These are phyloP conservation scores for Drosophila histrio DNA, from an alignment of 2,888 invertebrate genomes.

Conservation along the genomic window DNA sequence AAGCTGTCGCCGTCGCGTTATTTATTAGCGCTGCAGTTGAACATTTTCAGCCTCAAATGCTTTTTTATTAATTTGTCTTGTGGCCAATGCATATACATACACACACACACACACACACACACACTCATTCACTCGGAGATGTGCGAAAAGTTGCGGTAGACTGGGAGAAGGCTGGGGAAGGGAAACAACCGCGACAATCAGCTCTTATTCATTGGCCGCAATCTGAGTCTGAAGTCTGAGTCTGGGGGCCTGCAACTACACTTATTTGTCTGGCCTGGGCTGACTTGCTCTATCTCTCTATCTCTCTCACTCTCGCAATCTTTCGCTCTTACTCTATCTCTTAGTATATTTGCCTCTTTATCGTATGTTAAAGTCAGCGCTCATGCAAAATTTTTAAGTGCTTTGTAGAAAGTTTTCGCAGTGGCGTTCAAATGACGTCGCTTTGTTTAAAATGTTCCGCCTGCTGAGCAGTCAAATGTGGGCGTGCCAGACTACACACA, in stretches of 20 bases:
- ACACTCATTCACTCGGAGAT: background rate
- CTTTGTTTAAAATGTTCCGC: slow-evolving; percentile 75
- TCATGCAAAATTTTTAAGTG: slow-evolving; percentile 68
- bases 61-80: slow-evolving; percentile 77
- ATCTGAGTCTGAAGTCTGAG: slow-evolving; percentile 61
- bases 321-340: slow-evolving; percentile 2
- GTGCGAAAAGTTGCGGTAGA: background rate
- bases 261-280: slow-evolving; percentile 71
- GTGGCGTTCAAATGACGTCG: slow-evolving; percentile 65
- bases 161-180: background rate
- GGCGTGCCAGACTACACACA: slow-evolving; percentile 61
- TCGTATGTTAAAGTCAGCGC: slow-evolving; percentile 71
- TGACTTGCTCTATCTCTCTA: slow-evolving; percentile 24
- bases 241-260: slow-evolving; percentile 59
- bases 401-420: slow-evolving; percentile 67
- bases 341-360: slow-evolving; percentile 43
- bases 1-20: slow-evolving; percentile 75
- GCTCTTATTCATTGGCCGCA: slow-evolving; percentile 63
- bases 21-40: slow-evolving; percentile 66
- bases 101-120: slow-evolving; percentile 12
- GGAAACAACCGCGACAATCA: slow-evolving; percentile 48
- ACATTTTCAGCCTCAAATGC: slow-evolving; percentile 76
- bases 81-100: slow-evolving; percentile 49
- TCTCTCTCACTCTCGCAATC: background rate
- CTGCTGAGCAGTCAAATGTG: slow-evolving; percentile 50